phyloP scores from a whole-genome alignment of 2,113 vertebrate species.

The Erpornis zantholeuca region DNA sequence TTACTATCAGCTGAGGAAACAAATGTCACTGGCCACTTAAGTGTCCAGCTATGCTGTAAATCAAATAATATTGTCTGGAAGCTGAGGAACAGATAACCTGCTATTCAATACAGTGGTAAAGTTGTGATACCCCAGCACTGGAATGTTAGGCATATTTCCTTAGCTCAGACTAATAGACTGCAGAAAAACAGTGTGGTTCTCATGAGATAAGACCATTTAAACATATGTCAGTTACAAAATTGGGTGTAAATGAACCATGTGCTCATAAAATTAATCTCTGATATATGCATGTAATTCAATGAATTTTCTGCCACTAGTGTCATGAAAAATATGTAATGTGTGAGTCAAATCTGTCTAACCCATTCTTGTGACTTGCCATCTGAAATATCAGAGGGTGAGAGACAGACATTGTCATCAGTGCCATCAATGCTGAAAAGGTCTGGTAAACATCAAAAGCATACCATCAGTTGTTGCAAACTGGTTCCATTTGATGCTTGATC shows the following conservation, averaged over 20 bases:
- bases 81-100: not conserved
- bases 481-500: not conserved
- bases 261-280: not conserved
- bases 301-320: not conserved
- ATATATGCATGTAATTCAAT: not conserved
- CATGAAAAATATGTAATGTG: not conserved
- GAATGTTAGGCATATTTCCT: not conserved
- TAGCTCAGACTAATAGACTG: not conserved
- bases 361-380: not conserved
- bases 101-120: not conserved
- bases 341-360: not conserved
- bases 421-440: not conserved
- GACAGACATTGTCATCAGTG: not conserved
- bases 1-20: not conserved
- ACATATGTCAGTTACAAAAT: conserved; percentile 66
- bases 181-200: not conserved
- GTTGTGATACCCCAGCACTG: not conserved
- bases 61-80: not conserved
- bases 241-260: not conserved
- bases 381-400: not conserved
- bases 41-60: not conserved
- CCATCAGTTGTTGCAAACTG: not conserved
- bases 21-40: not conserved
- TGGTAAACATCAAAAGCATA: not conserved
- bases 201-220: not conserved